phyloP scores from a whole-genome alignment of 2,113 vertebrate species.

The Odontophorus gujanensis region DNA sequence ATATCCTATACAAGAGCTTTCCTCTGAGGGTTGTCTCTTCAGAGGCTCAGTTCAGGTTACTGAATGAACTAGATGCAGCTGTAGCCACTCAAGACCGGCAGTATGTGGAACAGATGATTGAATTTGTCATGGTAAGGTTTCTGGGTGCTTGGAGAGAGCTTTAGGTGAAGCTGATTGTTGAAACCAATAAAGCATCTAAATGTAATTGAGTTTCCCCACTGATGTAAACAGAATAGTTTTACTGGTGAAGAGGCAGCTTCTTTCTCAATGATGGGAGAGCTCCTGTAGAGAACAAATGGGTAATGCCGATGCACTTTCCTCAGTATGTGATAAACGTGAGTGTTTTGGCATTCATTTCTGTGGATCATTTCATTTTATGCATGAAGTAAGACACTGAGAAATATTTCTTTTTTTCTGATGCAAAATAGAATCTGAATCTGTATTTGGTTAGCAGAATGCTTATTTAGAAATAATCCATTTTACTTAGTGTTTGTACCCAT shows the following conservation, averaged over 20 bases:
- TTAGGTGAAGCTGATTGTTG: not conserved
- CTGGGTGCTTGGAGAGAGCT: not conserved
- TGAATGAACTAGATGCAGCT: not conserved
- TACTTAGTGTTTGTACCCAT: not conserved
- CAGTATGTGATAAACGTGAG: not conserved
- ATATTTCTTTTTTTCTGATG: not conserved
- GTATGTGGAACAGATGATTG: not conserved
- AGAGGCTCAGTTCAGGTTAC: not conserved
- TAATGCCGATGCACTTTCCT: not conserved
- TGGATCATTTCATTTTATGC: not conserved
- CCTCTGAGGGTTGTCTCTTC: not conserved
- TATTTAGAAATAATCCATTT: not conserved
- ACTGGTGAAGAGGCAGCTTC: not conserved
- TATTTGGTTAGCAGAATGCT: not conserved
- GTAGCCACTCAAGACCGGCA: not conserved
- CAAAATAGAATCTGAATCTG: not conserved
- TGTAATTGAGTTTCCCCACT: not conserved
- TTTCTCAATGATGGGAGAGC: not conserved
- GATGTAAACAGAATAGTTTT: not conserved
- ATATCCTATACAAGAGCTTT: not conserved
- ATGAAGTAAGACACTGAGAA: not conserved
- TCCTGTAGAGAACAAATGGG: not conserved
- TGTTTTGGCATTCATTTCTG: fast-evolving
- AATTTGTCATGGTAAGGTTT: not conserved
- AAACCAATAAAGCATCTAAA: not conserved